A percentile compares a stretch with the other conserved stretches of the same genome.
phyloP scores from a whole-genome alignment of 2,113 vertebrate species.

The Psephotus haematonotus region DNA sequence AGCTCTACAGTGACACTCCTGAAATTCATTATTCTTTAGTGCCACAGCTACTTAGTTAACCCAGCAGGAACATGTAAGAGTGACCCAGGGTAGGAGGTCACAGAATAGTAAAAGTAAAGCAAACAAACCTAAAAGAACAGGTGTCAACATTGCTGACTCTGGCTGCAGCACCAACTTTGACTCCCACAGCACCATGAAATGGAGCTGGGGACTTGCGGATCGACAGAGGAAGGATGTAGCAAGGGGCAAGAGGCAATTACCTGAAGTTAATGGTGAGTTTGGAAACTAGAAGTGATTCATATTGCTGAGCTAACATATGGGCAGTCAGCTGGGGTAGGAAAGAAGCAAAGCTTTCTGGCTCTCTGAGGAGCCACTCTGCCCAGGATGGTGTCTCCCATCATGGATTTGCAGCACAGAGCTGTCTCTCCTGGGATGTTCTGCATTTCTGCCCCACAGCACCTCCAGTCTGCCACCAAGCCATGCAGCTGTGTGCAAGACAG shows the following conservation, averaged over 20 bases:
- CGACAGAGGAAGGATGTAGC: background rate
- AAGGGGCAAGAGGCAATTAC: background rate
- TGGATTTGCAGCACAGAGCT: background rate
- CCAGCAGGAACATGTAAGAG: background rate
- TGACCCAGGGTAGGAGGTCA: accelerated
- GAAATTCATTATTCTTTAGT: background rate
- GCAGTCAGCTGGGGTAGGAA: background rate
- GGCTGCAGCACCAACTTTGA: background rate
- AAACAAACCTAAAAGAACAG: background rate
- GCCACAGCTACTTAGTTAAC: background rate
- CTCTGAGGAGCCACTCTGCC: accelerated
- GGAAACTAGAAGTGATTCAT: background rate
- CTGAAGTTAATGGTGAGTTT: background rate
- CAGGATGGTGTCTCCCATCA: background rate
- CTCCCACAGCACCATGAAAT: background rate
- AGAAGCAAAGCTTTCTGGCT: background rate
- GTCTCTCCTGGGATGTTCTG: background rate
- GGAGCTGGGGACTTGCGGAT: background rate
- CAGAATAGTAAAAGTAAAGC: background rate
- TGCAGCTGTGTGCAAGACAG: background rate
- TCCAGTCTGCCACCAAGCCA: accelerated
- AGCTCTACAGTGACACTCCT: background rate
- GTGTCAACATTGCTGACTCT: background rate
- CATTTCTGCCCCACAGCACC: background rate
- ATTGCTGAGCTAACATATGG: background rate